Evolutionary conservation across 2,888 invertebrate species (phyloP).

Genomic region (Eupelmus urozonus): DNA sequence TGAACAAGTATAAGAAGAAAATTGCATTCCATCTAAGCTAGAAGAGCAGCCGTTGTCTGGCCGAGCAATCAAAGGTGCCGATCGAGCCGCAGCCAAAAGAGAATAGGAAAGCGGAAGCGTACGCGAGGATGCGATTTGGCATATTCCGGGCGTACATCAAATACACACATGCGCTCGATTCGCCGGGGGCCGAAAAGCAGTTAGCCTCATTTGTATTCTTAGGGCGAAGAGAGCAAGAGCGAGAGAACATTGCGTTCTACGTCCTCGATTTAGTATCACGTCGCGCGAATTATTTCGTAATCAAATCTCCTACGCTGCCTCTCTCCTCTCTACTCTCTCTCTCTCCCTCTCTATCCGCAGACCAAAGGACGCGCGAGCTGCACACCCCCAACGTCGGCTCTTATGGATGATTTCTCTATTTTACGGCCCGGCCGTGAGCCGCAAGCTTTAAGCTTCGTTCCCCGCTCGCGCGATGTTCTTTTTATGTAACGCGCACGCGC

Average conservation of each 20-base stretch:
- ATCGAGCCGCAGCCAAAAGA: background rate
- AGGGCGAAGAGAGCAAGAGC: slow-evolving; percentile 63
- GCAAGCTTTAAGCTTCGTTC: slow-evolving; percentile 31
- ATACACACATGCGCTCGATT: background rate
- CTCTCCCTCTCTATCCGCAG: slow-evolving; percentile 30
- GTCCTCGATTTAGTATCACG: slow-evolving; percentile 76
- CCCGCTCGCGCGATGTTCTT: no score
- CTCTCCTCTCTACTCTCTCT: slow-evolving; percentile 27
- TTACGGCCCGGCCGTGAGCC: slow-evolving; percentile 73
- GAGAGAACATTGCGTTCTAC: slow-evolving; percentile 33
- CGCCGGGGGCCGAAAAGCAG: slow-evolving; percentile 66
- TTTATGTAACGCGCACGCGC: slow-evolving; percentile 30
- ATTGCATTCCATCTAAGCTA: no score
- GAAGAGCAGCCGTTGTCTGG: no score
- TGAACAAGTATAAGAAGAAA: no score
- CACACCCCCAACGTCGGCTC: slow-evolving; percentile 57
- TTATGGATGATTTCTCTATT: slow-evolving; percentile 75
- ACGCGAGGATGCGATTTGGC: background rate
- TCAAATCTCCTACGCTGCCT: slow-evolving; percentile 71
- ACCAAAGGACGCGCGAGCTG: slow-evolving; percentile 40
- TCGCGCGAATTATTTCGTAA: slow-evolving; percentile 77
- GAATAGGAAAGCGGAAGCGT: background rate
- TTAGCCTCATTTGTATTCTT: slow-evolving; percentile 77
- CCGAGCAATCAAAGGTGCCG: no score
- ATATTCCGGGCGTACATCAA: slow-evolving; percentile 48